phyloP scores from a whole-genome alignment of 1,140 invertebrate species.

The Macrostomum lignano region DNA sequence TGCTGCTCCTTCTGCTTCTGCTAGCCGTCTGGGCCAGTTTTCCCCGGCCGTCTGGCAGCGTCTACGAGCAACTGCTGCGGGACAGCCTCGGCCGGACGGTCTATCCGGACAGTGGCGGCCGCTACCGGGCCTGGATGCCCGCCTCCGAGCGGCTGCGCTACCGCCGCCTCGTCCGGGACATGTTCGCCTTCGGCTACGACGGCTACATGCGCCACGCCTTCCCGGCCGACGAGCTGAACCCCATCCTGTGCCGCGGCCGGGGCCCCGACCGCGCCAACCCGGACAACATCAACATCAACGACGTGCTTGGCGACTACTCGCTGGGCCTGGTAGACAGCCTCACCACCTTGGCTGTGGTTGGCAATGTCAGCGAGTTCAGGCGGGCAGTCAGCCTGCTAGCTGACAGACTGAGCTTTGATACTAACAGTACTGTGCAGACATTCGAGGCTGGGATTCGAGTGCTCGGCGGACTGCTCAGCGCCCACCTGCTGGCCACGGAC shows the following conservation, averaged over 20 bases:
- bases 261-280: constrained; percentile 37
- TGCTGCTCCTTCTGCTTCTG: no score
- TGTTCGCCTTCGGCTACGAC: constrained; percentile 34
- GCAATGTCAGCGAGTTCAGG: constrained; percentile 34
- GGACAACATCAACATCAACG: constrained; percentile 43
- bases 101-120: no score
- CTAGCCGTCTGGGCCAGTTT: no score
- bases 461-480: constrained; percentile 73
- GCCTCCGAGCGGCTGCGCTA: no score
- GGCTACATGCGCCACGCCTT: constrained; percentile 35
- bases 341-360: constrained; percentile 32
- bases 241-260: constrained; percentile 32
- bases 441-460: constrained; percentile 46
- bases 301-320: constrained; percentile 38
- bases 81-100: no score
- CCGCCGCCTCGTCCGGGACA: constrained; percentile 23
- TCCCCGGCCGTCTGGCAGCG: no score
- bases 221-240: constrained; percentile 34
- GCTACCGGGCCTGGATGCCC: no score
- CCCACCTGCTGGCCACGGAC: constrained; percentile 65
- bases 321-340: constrained; percentile 33
- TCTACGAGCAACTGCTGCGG: no score
- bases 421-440: constrained; percentile 38
- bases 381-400: constrained; percentile 35
- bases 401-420: constrained; percentile 36